These are phyloP conservation scores for Echinometra lucunter DNA, from an alignment of 53 echinoderm and acorn worm species.

Conservation along the genomic window DNA sequence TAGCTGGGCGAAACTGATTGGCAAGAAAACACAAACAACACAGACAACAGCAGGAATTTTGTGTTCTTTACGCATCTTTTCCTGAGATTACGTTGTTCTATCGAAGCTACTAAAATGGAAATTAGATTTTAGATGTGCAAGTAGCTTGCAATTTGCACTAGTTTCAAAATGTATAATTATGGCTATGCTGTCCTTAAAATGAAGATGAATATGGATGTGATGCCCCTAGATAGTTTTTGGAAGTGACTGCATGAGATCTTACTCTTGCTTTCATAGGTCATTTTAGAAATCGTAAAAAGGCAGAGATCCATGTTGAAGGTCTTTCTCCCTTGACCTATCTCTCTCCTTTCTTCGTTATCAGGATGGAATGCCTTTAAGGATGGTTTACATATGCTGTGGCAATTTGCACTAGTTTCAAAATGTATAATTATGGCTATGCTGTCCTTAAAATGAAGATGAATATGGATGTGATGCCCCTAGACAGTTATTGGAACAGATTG, in stretches of 20 bases:
- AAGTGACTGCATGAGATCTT: not conserved
- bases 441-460: constrained; percentile 1
- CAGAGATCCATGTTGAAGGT: not conserved
- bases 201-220: not conserved
- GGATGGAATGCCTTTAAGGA: too few species aligned
- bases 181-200: not conserved
- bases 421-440: not conserved
- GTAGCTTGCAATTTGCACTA: too few species aligned
- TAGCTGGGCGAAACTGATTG: too few species aligned
- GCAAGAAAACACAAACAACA: too few species aligned
- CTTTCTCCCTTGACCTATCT: not conserved
- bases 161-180: not conserved
- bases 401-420: too few species aligned
- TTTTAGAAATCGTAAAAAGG: not conserved
- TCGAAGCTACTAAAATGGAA: too few species aligned
- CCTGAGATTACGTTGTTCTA: too few species aligned
- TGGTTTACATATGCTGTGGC: too few species aligned
- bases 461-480: not conserved
- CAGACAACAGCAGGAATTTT: too few species aligned
- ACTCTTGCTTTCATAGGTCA: not conserved
- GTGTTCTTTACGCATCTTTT: too few species aligned
- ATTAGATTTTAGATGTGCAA: too few species aligned
- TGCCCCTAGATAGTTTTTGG: not conserved
- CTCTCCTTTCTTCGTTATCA: too few species aligned
- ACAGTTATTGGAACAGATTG: not conserved